These are phyloP conservation scores for Luidia sarsii DNA, from an alignment of 53 echinoderm and acorn worm species.

Conservation along the genomic window DNA sequence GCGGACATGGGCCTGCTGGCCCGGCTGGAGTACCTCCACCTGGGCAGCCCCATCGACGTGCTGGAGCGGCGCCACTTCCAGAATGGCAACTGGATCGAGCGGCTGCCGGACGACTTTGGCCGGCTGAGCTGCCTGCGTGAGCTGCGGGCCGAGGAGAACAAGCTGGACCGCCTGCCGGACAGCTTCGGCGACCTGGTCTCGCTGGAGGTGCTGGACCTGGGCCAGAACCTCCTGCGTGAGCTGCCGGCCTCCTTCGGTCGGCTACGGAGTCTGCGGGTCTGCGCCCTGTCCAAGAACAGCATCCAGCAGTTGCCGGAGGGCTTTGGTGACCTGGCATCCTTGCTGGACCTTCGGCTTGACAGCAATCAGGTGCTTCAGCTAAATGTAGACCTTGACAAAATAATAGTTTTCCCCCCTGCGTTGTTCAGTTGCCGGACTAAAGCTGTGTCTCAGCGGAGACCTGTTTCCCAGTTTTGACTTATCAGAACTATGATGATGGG, in stretches of 20 bases:
- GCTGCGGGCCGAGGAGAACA: conserved; percentile 84
- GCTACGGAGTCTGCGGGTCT: conserved; percentile 65
- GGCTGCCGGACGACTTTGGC: conserved; percentile 80
- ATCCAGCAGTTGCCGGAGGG: conserved; percentile 73
- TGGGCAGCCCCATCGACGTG: conserved; percentile 83
- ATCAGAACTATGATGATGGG: no score
- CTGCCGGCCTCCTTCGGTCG: conserved; percentile 77
- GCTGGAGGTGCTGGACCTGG: conserved; percentile 81
- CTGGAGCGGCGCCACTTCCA: conserved; percentile 82
- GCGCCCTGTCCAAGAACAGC: conserved; percentile 86
- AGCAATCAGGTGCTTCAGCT: conserved; percentile 66
- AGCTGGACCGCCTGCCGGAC: conserved; percentile 71
- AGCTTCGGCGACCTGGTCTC: conserved; percentile 73
- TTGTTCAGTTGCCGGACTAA: no score
- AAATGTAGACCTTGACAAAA: neutral
- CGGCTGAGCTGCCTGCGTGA: conserved; percentile 59
- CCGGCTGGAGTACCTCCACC: conserved; percentile 69
- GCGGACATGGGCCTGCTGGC: conserved; percentile 60
- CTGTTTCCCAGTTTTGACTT: no score
- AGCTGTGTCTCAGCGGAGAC: no score
- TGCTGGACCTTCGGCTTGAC: conserved; percentile 71
- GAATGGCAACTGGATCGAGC: conserved; percentile 88
- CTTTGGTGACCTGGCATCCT: conserved; percentile 73
- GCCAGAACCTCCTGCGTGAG: conserved; percentile 77
- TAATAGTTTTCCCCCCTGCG: no score